A percentile compares a stretch with the other conserved stretches of the same genome.
Evolutionary conservation across 2,113 vertebrate species (phyloP).

Genomic region (Siphamia tubifer): DNA sequence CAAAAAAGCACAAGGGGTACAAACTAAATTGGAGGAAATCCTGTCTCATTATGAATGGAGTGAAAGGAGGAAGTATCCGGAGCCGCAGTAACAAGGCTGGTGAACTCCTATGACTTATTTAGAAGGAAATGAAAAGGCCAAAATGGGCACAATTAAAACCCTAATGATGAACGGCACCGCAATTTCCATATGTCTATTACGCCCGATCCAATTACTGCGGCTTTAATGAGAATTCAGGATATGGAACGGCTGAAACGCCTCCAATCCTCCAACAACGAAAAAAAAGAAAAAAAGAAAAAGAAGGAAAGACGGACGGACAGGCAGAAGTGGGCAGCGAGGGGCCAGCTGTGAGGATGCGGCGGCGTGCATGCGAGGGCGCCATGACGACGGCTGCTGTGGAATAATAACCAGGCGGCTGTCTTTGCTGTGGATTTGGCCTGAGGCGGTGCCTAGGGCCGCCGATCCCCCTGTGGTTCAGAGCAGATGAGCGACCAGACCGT

Average conservation of each 20-base stretch:
- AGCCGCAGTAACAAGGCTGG: too few relatives aligned
- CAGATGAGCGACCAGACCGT: slow-evolving; percentile 67
- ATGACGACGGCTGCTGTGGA: too few relatives aligned
- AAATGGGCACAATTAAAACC: slow-evolving; percentile 75
- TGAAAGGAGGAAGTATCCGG: too few relatives aligned
- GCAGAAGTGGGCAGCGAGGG: slow-evolving; percentile 37
- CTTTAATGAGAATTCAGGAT: slow-evolving; percentile 76
- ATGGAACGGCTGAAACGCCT: slow-evolving; percentile 62
- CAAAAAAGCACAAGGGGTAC: too few relatives aligned
- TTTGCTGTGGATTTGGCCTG: slow-evolving; percentile 61
- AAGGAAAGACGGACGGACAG: too few relatives aligned
- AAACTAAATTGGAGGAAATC: too few relatives aligned
- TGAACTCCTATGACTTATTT: too few relatives aligned
- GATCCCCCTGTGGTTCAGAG: slow-evolving; percentile 57
- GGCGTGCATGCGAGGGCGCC: too few relatives aligned
- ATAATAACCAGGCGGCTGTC: slow-evolving; percentile 61
- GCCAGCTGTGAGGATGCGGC: slow-evolving; percentile 50
- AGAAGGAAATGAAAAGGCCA: too few relatives aligned
- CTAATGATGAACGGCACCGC: slow-evolving; percentile 83
- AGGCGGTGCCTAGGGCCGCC: slow-evolving; percentile 64
- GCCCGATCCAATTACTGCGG: slow-evolving; percentile 74
- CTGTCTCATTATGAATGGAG: too few relatives aligned
- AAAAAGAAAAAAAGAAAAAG: too few relatives aligned
- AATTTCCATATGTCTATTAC: slow-evolving; percentile 82
- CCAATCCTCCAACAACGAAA: too few relatives aligned